Evolutionary conservation across 2,888 invertebrate species (phyloP), one percentile per base, ranked within the genome.

Genomic region (Melangyna quadrimaculata): DNA sequence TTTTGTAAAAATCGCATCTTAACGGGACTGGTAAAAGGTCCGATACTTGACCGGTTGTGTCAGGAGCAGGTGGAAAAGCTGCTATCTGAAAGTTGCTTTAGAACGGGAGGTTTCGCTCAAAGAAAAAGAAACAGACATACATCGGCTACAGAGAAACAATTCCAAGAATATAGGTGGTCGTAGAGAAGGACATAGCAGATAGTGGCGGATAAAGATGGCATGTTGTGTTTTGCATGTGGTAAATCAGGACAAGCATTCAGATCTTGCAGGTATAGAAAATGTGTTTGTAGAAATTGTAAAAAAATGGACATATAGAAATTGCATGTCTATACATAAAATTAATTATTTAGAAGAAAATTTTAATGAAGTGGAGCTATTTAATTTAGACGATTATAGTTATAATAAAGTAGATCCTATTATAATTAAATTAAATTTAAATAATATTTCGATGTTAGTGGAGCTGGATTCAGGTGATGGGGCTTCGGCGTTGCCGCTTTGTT

Each of bases 1-100:
- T 3, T 57, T 57, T 32, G 43, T 57, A 1, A 37, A 55, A 3
- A 70, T n/a, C 29, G 55, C 4, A 57, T 70, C 55, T 27, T 70
- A 71, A 71, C 71, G 43, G 43, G 45, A 24, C 48, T 72, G 1
- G 45, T 24, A 12, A 73, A 37, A 51, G 73, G 61, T n/a, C 32
- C 55, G 17, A 70, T 70, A 43, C 22, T 57, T 29, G 43, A 55
- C 24, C 72, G 59, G 45, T 32, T 59, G 32, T 71, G 45, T 24
- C 32, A 71, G 6, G 45, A 59, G 2, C 12, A n/a, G 17, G 22
- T 45, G 14, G 69, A 24, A 10, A 55, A 69, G n/a, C 24, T 40
- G 40, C 17, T 40, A 27, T 12, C 12, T 51, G 1, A 67, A 51
- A 27, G 12, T 55, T 40, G 24, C 40, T n/a, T 14, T 43, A 17